A percentile compares a stretch with the other conserved stretches of the same genome.
These are phyloP conservation scores for Lobophora halterata DNA, from an alignment of 2,888 invertebrate species.

Conservation along the genomic window DNA sequence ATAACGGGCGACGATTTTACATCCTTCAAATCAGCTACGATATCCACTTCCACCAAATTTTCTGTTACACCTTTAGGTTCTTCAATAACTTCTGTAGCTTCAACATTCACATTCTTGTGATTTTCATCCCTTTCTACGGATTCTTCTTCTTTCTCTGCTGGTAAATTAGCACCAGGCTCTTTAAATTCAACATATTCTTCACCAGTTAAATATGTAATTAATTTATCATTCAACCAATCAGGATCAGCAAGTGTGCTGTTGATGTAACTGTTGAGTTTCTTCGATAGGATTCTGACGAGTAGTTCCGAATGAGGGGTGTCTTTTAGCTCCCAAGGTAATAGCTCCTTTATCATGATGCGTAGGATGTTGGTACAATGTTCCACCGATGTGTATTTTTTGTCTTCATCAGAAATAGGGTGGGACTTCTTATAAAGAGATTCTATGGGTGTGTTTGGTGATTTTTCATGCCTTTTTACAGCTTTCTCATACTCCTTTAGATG, in stretches of 20 bases:
- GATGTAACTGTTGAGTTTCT: constrained; percentile 76
- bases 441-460: constrained; percentile 61
- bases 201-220: constrained; percentile 51
- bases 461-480: constrained; percentile 80
- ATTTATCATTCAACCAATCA: constrained; percentile 69
- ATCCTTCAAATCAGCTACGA: constrained; percentile 63
- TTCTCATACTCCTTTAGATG: constrained; percentile 84
- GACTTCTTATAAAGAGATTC: constrained; percentile 74
- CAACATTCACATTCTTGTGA: too few species aligned
- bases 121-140: constrained; percentile 15
- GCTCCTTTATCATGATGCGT: constrained; percentile 81
- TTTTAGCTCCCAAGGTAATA: constrained; percentile 84
- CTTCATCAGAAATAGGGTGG: constrained; percentile 51
- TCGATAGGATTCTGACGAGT: constrained; percentile 82
- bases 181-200: constrained; percentile 29
- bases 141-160: constrained; percentile 14
- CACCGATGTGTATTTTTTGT: constrained; percentile 63
- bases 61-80: constrained; percentile 33
- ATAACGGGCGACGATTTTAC: constrained; percentile 64
- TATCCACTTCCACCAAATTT: constrained; percentile 42
- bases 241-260: constrained; percentile 74
- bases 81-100: constrained; percentile 22
- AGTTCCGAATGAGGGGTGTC: constrained; percentile 84
- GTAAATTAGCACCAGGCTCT: constrained; percentile 3
- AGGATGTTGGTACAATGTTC: constrained; percentile 82